Evolutionary conservation across 1,140 invertebrate species (phyloP), one percentile per base, ranked within the genome.

Genomic region (Sycophaga agraensis): DNA sequence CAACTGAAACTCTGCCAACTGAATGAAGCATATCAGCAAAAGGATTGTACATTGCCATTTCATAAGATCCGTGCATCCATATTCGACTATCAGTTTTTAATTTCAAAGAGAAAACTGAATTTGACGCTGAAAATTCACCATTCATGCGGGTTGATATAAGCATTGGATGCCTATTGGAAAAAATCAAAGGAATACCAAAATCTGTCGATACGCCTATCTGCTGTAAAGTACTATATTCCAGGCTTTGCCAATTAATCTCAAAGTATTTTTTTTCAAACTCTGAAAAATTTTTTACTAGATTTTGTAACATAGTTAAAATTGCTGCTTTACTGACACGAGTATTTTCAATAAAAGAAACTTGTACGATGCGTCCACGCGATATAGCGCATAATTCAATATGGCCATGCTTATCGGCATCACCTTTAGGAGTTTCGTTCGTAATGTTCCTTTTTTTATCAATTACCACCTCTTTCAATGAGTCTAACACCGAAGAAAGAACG

Each of bases 1-100:
- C 50, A 0, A 66, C 46, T 4, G 67, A 59, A 1, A 70, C 50
- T 51, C 71, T 73, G 11, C 70, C 65, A 42, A 82, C 51, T 5
- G 73, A 69, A 24, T 81, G 79, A 75, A 74, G 78, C 34, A 70
- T 28, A 62, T 79, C 72, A 8, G 57, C 66, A 16, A 81, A 63
- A 0, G 79, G 77, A 66, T 80, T 79, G 59, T 80, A 79, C 14
- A 77, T 46, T 0, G 67, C 66, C 63, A 81, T 72, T 37, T 55
- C 62, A 48, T 78, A 66, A n/a, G 69, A 68, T 53, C 68, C 68
- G 50, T 79, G 69, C 57, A 58, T 62, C 69, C 68, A 72, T 0
- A 54, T 14, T 57, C 68, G 67, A 31, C 51, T n/a, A 34, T 73
- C 69, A 2, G 69, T 0, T 4, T 70, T 56, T 1, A 68, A 0